Evolutionary conservation across 2,888 invertebrate genomes (phyloP).

Genomic region (Apantesis nais): DNA sequence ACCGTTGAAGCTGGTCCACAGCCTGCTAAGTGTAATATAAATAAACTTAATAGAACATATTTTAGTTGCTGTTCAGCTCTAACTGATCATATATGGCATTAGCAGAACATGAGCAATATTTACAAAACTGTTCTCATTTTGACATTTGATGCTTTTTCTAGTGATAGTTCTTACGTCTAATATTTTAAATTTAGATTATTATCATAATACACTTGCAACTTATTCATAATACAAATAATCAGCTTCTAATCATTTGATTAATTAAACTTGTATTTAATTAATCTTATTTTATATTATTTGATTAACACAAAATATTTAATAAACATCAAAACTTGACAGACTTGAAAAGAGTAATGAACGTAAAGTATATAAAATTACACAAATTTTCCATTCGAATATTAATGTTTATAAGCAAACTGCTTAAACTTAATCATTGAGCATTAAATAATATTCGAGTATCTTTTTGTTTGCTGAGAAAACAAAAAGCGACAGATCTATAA

Average conservation of each 20-base stretch:
- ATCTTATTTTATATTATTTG: background rate
- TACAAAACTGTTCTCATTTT: background rate
- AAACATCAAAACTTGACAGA: constrained; percentile 11
- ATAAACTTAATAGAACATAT: background rate
- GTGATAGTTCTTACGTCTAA: background rate
- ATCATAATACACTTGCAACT: background rate
- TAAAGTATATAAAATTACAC: constrained; percentile 10
- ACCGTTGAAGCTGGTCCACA: too few relatives aligned
- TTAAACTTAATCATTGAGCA: constrained; percentile 40
- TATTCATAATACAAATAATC: background rate
- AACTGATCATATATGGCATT: background rate
- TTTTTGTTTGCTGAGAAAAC: constrained; percentile 55
- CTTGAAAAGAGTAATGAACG: background rate
- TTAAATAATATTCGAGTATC: constrained; percentile 44
- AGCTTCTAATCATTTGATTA: background rate
- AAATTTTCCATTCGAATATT: constrained; percentile 17
- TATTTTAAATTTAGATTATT: background rate
- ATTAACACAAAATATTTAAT: constrained; percentile 6
- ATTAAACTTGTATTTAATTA: background rate
- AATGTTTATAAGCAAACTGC: constrained; percentile 36
- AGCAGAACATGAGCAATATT: too few relatives aligned
- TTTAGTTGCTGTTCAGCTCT: too few relatives aligned
- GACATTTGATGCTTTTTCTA: background rate
- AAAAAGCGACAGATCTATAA: constrained; percentile 73
- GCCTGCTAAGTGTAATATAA: too few relatives aligned